phyloP scores from a whole-genome alignment of 1,140 invertebrate genomes.

The Bombus pyrosoma region DNA sequence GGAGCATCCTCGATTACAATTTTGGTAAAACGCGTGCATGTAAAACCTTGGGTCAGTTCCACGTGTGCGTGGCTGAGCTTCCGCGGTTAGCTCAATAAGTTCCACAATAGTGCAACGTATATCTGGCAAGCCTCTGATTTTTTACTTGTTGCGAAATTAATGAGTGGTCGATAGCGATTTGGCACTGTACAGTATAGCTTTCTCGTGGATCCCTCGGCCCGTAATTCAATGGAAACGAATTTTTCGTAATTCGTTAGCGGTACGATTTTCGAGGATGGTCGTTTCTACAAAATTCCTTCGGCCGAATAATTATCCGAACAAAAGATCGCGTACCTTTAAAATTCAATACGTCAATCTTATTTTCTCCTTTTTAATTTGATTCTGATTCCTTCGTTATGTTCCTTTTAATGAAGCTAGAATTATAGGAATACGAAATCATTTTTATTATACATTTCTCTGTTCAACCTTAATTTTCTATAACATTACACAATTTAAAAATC shows the following conservation, averaged over 20 bases:
- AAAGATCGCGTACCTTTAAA: neutral
- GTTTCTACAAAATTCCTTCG: neutral
- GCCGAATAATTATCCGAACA: neutral
- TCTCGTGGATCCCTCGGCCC: neutral
- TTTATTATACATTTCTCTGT: neutral
- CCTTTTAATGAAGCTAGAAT: neutral
- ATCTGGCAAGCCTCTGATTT: conserved; percentile 17
- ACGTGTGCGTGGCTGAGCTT: neutral
- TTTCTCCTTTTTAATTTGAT: neutral
- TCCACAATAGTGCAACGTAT: conserved; percentile 3
- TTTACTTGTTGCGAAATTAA: conserved; percentile 56
- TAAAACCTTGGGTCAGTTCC: neutral
- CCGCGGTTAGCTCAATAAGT: conserved; percentile 7
- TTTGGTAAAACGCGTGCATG: conserved; percentile 19
- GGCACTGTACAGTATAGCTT: neutral
- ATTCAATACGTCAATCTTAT: no score
- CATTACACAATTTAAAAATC: neutral
- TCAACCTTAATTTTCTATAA: neutral
- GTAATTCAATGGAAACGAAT: neutral
- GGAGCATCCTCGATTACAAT: conserved; percentile 9
- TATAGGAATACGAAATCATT: neutral
- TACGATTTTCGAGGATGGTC: neutral
- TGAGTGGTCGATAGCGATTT: conserved; percentile 43
- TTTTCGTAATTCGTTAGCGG: neutral
- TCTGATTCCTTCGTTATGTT: neutral